Percentiles rank a stretch among this genome's conserved stretches.
phyloP scores from a whole-genome alignment of 2,888 invertebrate genomes.

The Mythimna impura region DNA sequence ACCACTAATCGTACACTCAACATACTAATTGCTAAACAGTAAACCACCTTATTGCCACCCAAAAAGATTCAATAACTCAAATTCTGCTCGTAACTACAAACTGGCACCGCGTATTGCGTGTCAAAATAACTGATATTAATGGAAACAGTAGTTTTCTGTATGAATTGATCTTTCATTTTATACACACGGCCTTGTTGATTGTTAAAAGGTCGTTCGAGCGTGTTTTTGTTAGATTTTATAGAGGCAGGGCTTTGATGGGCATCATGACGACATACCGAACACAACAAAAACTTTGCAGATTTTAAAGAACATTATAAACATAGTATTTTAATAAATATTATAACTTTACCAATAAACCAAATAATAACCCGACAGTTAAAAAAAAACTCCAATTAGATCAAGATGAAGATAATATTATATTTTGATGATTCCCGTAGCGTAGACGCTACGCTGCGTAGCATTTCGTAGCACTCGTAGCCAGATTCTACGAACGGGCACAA shows the following conservation, averaged over 20 bases:
- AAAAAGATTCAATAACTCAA: conserved; percentile 58
- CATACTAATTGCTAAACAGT: conserved; percentile 75
- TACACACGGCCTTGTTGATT: conserved; percentile 72
- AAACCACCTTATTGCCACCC: conserved; percentile 70
- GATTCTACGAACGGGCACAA: not conserved
- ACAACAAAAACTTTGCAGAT: not conserved
- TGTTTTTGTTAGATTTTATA: conserved; percentile 38
- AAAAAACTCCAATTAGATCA: conserved; percentile 8
- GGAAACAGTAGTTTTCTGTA: conserved; percentile 80
- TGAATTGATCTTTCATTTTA: conserved; percentile 77
- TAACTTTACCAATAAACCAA: not conserved
- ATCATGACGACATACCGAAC: not conserved
- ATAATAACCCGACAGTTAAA: conserved; percentile 1
- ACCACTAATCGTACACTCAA: conserved; percentile 71
- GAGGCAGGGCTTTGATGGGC: conserved; percentile 12
- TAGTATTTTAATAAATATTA: not conserved
- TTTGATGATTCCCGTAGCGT: conserved; percentile 42
- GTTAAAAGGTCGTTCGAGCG: conserved; percentile 46
- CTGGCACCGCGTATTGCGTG: conserved; percentile 76
- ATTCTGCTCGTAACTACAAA: conserved; percentile 54
- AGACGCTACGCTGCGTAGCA: conserved; percentile 53
- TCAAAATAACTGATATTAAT: conserved; percentile 85
- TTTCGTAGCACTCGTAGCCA: conserved; percentile 53
- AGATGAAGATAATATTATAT: not conserved
- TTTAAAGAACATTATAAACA: too few relatives aligned